Base-by-base conservation (phyloP, 2,797 vertebrate genomes). In the Enteromius treurensis region DNA sequence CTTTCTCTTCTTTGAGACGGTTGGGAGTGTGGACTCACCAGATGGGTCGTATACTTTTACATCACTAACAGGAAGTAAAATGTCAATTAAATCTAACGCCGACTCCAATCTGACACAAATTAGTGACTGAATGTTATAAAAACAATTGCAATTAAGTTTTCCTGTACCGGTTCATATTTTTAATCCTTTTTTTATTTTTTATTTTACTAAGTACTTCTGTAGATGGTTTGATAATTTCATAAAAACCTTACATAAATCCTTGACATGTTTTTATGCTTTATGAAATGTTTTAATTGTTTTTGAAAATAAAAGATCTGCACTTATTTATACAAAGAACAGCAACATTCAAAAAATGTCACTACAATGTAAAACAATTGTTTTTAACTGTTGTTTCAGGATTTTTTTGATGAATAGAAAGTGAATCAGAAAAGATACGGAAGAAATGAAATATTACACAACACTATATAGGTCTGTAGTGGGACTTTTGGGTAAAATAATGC, bases 1-100 rank as follows among this genome's bases (percentile, higher is more conserved):
- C 91, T 97, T 99, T 87, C 97, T 97, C 90, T 99, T 99, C 89
- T 95, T 98, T 51, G 97, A 94, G 34, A 91, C 95, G n/a, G 95
- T 90, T 37, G 97, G 97, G 80, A 99, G 95, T 0, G 97, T 99
- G 0, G 97, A 97, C 80, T 99, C 98, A 1, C 95, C 96, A 11
- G 97, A 98, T 0, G 97, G 97, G 88, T 99, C 97, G 0, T 98
- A 99, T 1, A 96, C 86, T 90, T 93, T 97, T 73, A 99, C 91
- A 87, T 98, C 97, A 13, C 98, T 99, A 91, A 67, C n/a, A 40
- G 34, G 77, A 85, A 67, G 3, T 9, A 4, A 79, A 17, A 34
- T 14, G 13, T 26, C 1, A 55, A 13, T 2, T 80, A 80, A 69
- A 49, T 67, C 10, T 6, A 53, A 40, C 11, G 5, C 19, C 7